Percentiles rank a stretch among this genome's conserved stretches.
Evolutionary conservation across 1,140 invertebrate genomes (phyloP).

Genomic region (Anthonomus grandis): DNA sequence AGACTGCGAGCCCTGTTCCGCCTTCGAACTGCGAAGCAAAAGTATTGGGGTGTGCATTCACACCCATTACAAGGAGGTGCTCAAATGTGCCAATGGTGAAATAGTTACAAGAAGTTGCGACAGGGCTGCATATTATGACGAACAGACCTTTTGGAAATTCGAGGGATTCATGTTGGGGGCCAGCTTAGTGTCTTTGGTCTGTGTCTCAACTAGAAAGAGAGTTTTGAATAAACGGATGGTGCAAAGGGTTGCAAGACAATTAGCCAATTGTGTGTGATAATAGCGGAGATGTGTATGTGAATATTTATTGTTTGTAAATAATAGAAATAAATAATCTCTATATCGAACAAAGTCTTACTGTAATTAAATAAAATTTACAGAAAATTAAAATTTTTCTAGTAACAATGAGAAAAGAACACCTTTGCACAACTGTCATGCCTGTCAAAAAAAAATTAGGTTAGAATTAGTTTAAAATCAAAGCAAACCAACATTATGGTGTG

Average conservation of each 20-base stretch:
- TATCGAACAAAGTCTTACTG: slow-evolving; percentile 13
- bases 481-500: too few relatives aligned
- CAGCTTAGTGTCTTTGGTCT: slow-evolving; percentile 58
- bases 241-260: slow-evolving; percentile 51
- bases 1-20: slow-evolving; percentile 77
- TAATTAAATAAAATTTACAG: slow-evolving; percentile 23
- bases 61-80: slow-evolving; percentile 67
- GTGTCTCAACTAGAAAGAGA: slow-evolving; percentile 40
- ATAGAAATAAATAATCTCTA: slow-evolving; percentile 24
- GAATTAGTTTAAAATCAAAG: too few relatives aligned
- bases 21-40: slow-evolving; percentile 70
- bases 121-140: slow-evolving; percentile 67
- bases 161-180: slow-evolving; percentile 68
- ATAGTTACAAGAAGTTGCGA: slow-evolving; percentile 67
- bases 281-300: too few relatives aligned
- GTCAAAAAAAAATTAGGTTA: too few relatives aligned
- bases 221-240: slow-evolving; percentile 50
- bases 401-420: too few relatives aligned
- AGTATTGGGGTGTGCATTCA: slow-evolving; percentile 66
- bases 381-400: slow-evolving; percentile 48
- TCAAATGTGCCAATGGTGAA: slow-evolving; percentile 67
- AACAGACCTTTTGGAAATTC: slow-evolving; percentile 80
- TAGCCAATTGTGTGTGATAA: slow-evolving; percentile 51
- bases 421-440: too few relatives aligned
- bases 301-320: too few relatives aligned